phyloP scores from a whole-genome alignment of 2,888 invertebrate species.

The Belgica antarctica region DNA sequence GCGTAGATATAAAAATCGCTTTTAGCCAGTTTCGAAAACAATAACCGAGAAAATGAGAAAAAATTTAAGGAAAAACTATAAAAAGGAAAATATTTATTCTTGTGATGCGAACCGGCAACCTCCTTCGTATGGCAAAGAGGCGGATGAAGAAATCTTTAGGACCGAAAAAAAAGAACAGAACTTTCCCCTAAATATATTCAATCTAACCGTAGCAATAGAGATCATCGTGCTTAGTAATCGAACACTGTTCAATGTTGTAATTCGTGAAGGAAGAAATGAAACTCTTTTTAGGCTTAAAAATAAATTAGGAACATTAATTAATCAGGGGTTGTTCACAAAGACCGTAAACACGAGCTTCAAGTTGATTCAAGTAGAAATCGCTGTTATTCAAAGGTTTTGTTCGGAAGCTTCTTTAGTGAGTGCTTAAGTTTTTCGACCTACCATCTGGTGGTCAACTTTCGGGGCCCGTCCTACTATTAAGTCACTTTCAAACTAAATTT shows the following conservation, averaged over 20 bases:
- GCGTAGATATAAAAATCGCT: constrained; percentile 11
- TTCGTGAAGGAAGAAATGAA: constrained; percentile 33
- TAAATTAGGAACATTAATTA: not conserved
- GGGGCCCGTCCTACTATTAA: no score
- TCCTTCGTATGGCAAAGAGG: not conserved
- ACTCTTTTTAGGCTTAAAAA: constrained; percentile 45
- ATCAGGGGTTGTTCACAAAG: no score
- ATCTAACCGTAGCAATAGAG: constrained; percentile 25
- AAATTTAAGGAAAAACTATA: not conserved
- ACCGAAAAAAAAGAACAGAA: not conserved
- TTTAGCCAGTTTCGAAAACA: constrained; percentile 8
- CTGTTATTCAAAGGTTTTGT: no score
- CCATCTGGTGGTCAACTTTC: no score
- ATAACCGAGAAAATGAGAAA: not conserved
- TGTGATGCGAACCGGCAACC: constrained; percentile 4
- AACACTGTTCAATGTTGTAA: constrained; percentile 24
- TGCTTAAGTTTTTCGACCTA: no score
- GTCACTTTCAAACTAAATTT: not conserved
- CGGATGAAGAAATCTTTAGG: not conserved
- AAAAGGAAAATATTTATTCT: constrained; percentile 9
- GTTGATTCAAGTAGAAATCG: no score
- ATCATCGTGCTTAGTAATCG: constrained; percentile 30
- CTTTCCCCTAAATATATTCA: not conserved
- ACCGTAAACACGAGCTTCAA: no score
- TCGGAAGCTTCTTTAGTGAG: no score